Base-by-base conservation (phyloP, 2,888 invertebrate genomes). In the Lasius platythorax region DNA sequence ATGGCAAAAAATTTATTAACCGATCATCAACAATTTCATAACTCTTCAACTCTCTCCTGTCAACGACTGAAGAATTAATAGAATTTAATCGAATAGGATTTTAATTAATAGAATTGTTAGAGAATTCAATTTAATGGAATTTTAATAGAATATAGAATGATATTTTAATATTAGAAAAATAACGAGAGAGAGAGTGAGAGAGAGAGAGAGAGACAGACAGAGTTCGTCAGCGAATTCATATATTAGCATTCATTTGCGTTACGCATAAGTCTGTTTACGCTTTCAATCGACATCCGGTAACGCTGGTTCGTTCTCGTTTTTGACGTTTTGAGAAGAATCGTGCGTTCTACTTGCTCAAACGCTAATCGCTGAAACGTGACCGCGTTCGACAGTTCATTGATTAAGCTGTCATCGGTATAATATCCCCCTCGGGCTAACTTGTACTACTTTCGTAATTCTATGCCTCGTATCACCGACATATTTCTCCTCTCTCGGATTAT, bases 361-460 rank as follows among this genome's bases (percentile, higher is more conserved):
- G 37, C 56, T 40, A 79, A 72, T 58, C 58, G 58, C 33, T 70
- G 43, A 73, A 79, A 73, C 46, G 28, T 33, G 61, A 61, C 61
- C 79, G 61, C 28, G 33, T 72, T 79, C 33, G 61, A 81, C 73
- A 73, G 73, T 73, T 72, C 46, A 46, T 61, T 81, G 79, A 81
- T 81, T 81, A 72, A 81, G 61, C 79, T 61, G 61, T 81, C 79
- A 46, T 61, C 43, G 23, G 23, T 79, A 73, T 33, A 73, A 81
- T 78, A 46, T 23, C 2, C 43, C 37, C 37, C 33, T 70, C 33
- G 33, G 61, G 73, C 73, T 73, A 37, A 81, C 58, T 72, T 30
- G 72, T 79, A 46, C 58, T 28, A 79, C 61, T 72, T 79, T 46
- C 58, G 70, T 72, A 79, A 72, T 43, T 72, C 79, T 37, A 61